Evolutionary conservation across 2,797 vertebrate genomes (phyloP).

Genomic region (Bradypodion pumilum): DNA sequence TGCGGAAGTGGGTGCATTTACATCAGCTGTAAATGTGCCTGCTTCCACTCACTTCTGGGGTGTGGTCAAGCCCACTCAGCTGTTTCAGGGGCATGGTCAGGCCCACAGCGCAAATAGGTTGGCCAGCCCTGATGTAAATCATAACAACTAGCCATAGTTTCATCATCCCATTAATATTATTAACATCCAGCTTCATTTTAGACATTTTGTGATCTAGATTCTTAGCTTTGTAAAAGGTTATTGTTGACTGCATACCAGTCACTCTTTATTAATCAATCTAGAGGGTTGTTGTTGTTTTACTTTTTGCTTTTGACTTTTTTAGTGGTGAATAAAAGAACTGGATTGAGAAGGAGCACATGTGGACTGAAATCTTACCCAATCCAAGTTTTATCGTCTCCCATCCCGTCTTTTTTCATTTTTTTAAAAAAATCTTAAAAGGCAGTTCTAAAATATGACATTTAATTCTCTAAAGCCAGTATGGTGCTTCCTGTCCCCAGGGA

Average conservation of each 20-base stretch:
- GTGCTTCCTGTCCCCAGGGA: conserved; percentile 39
- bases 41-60: too few species aligned
- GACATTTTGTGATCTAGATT: conserved; percentile 36
- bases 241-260: conserved; percentile 39
- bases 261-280: conserved; percentile 19
- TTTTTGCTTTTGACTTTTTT: not conserved
- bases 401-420: conserved; percentile 22
- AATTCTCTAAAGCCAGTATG: conserved; percentile 23
- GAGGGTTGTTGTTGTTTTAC: too few species aligned
- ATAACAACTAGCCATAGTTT: not conserved
- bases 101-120: too few species aligned
- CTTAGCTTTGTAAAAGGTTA: conserved; percentile 28
- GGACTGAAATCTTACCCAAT: conserved; percentile 14
- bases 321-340: conserved; percentile 35
- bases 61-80: too few species aligned
- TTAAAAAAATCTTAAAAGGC: conserved; percentile 32
- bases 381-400: conserved; percentile 5
- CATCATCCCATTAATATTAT: conserved; percentile 29
- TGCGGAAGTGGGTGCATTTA: too few species aligned
- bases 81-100: too few species aligned
- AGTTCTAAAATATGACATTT: conserved; percentile 38
- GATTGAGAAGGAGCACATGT: conserved; percentile 15
- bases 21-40: too few species aligned
- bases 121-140: not conserved
- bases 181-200: conserved; percentile 16